Base-by-base conservation (phyloP, 2,797 vertebrate species). In the Microhierax caerulescens region DNA sequence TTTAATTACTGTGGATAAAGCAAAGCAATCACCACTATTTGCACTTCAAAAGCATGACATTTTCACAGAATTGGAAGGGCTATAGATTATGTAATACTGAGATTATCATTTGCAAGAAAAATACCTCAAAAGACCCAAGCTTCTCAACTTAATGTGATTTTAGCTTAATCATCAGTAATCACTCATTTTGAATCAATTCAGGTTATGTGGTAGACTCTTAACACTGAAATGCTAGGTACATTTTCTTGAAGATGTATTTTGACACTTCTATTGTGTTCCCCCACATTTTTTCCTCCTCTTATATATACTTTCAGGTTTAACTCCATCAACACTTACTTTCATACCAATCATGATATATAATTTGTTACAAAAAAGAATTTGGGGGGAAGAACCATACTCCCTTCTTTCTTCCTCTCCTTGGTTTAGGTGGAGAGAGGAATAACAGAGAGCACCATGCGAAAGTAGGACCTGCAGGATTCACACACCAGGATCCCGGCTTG, bases 1-100 rank as follows among this genome's bases (percentile, higher is more conserved):
- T 89, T 90, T 96, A 97, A 97, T 96, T 95, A 95, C 78, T 92
- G 39, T 75, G 77, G 74, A 80, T 90, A 92, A 94, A 95, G 95
- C 64, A 91, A 93, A 95, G 91, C 68, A 90, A 90, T 92, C 85
- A 85, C 72, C 51, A 36, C 54, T 72, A 95, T 96, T 95, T 96
- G 88, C 92, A 97, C 89, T 94, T 96, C 92, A 95, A 96, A 96
- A 95, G 64, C 54, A 80, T 75, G 86, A 89, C 25, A 81, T 93
- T 95, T 95, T 67, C 79, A 90, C 28, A 88, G 74, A 94, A 93
- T 78, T 82, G 72, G 57, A 91, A 94, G 72, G n/a, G 34, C 74
- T 90, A 76, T 30, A 90, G 39, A 75, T 56, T 74, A 41, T 57
- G 15, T 80, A 95, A 79, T 65, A 79, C 1, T 50, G 74, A 92